phyloP scores from a whole-genome alignment of 1,140 invertebrate species.

The Uloborus diversus region DNA sequence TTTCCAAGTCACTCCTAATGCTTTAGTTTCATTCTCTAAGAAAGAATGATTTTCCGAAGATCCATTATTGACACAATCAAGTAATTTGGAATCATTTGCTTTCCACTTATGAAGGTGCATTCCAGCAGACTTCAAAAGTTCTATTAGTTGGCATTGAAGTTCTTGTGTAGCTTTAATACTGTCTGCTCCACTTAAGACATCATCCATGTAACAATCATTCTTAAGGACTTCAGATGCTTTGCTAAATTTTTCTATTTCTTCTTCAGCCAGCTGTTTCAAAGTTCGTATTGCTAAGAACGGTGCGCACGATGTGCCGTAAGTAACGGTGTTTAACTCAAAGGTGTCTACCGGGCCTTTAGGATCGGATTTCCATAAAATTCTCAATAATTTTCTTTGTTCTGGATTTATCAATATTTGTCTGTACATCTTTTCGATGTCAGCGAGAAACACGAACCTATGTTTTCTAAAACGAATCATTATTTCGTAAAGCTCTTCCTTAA shows the following conservation, averaged over 20 bases:
- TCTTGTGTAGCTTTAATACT: constrained; percentile 60
- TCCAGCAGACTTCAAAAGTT: not conserved
- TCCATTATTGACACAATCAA: no score
- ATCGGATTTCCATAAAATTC: not conserved
- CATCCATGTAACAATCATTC: constrained; percentile 67
- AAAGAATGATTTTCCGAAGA: no score
- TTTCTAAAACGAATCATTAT: not conserved
- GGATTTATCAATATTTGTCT: not conserved
- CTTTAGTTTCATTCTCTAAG: no score
- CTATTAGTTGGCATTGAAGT: not conserved
- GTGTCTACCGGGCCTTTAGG: not conserved
- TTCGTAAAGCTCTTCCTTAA: not conserved
- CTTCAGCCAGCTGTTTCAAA: not conserved
- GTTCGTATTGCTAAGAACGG: not conserved
- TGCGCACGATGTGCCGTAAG: not conserved
- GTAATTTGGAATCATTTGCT: not conserved
- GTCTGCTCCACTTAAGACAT: constrained; percentile 63
- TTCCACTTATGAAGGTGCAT: not conserved
- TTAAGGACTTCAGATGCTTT: constrained; percentile 59
- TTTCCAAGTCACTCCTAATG: not conserved
- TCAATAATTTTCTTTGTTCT: not conserved
- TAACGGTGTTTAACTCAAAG: not conserved
- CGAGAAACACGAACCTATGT: not conserved
- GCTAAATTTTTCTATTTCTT: constrained; percentile 53
- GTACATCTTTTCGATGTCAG: constrained; percentile 20